phyloP scores from a whole-genome alignment of 1,140 invertebrate genomes.

The Anastrepha ludens region DNA sequence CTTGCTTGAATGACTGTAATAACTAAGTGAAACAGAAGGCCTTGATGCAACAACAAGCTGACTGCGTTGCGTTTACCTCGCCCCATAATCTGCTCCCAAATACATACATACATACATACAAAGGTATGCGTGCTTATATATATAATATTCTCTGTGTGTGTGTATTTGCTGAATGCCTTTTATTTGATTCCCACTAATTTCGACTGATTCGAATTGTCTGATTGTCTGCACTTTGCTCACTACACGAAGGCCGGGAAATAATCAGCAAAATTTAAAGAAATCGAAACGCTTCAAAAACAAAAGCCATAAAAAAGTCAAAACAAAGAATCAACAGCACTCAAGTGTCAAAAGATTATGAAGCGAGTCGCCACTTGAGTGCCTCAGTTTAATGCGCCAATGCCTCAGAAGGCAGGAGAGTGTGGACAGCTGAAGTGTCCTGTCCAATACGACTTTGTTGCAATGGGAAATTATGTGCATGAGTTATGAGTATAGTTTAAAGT shows the following conservation, averaged over 20 bases:
- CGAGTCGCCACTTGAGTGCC: conserved; percentile 54
- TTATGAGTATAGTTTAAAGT: too few relatives aligned
- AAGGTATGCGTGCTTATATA: not conserved
- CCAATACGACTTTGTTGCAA: not conserved
- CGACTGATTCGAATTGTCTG: conserved; percentile 59
- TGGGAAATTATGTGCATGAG: too few relatives aligned
- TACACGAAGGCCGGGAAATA: not conserved
- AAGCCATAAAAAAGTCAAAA: not conserved
- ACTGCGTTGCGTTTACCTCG: too few relatives aligned
- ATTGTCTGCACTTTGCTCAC: not conserved
- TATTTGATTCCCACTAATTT: conserved; percentile 65
- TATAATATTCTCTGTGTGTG: not conserved
- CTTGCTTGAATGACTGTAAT: not conserved
- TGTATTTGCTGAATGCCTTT: not conserved
- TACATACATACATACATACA: not conserved
- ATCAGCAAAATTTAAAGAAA: conserved; percentile 8
- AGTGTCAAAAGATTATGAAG: conserved; percentile 57
- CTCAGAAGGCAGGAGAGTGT: not conserved
- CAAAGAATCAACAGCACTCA: conserved; percentile 52
- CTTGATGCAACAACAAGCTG: not conserved
- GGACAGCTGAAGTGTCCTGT: not conserved
- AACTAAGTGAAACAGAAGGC: not conserved
- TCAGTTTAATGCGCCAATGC: conserved; percentile 27
- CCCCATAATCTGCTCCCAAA: not conserved
- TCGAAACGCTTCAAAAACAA: conserved; percentile 14